Evolutionary conservation across 2,797 vertebrate genomes (phyloP).

Genomic region (Chiroxiphia lanceolata): DNA sequence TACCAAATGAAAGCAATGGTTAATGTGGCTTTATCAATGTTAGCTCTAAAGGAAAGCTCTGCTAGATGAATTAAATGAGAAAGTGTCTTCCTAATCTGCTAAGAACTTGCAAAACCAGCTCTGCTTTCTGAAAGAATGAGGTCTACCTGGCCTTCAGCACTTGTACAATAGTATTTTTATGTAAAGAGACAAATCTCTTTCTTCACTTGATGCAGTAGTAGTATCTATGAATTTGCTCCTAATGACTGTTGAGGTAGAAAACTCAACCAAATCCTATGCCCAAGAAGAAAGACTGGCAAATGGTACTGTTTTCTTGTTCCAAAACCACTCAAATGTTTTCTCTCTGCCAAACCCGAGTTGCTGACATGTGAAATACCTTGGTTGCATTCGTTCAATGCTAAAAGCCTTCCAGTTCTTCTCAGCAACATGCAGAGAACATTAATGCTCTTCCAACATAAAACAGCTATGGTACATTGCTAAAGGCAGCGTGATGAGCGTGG

Average conservation of each 20-base stretch:
- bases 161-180: neutral
- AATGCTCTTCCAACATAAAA: conserved; percentile 9
- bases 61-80: neutral
- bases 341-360: neutral
- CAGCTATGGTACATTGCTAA: neutral
- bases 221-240: neutral
- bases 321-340: neutral
- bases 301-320: neutral
- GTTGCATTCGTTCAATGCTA: neutral
- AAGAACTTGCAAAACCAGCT: neutral
- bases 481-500: neutral
- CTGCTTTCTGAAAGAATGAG: neutral
- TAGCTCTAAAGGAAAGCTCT: neutral
- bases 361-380: neutral
- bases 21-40: neutral
- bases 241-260: neutral
- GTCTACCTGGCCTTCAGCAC: neutral
- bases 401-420: conserved; percentile 32
- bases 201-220: neutral
- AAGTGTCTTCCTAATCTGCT: neutral
- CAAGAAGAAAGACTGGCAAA: neutral
- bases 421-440: neutral
- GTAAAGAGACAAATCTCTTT: neutral
- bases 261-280: neutral
- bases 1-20: neutral